Conservation (phyloP, 2,888 invertebrate genomes). For the Minunthozetes semirufus region DNA sequence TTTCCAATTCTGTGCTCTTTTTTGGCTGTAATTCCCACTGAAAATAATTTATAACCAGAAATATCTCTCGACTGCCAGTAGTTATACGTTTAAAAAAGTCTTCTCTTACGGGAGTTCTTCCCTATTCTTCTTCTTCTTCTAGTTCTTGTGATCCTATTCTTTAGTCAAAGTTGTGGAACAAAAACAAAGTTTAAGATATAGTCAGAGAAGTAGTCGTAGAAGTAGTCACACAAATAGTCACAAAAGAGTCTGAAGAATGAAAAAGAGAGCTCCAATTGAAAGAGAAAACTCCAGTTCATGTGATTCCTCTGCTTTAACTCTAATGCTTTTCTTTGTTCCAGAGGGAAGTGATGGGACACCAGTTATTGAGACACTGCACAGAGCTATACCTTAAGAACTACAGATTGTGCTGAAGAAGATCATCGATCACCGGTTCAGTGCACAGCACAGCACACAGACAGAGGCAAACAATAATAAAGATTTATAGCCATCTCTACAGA, state of each 20-base stretch:
- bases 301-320: neutral
- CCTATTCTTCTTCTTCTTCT: neutral
- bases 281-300: neutral
- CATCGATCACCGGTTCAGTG: conserved; percentile 1
- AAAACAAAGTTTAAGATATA: neutral
- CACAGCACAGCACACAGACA: neutral
- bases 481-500: conserved; percentile 2
- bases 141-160: too few relatives aligned
- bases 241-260: neutral
- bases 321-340: conserved; percentile 20
- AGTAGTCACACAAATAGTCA: neutral
- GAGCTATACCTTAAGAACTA: neutral
- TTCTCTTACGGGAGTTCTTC: neutral
- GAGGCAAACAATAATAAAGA: conserved; percentile 9
- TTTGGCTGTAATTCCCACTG: neutral
- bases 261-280: neutral
- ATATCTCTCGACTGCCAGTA: conserved; percentile 12
- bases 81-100: neutral
- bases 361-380: neutral
- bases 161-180: neutral
- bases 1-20: neutral
- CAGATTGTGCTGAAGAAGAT: neutral
- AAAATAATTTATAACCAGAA: conserved; percentile 13
- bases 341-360: conserved; percentile 10
- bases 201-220: neutral